These are phyloP conservation scores for Phortica okadai DNA, from an alignment of 2,888 invertebrate genomes.

Conservation along the genomic window DNA sequence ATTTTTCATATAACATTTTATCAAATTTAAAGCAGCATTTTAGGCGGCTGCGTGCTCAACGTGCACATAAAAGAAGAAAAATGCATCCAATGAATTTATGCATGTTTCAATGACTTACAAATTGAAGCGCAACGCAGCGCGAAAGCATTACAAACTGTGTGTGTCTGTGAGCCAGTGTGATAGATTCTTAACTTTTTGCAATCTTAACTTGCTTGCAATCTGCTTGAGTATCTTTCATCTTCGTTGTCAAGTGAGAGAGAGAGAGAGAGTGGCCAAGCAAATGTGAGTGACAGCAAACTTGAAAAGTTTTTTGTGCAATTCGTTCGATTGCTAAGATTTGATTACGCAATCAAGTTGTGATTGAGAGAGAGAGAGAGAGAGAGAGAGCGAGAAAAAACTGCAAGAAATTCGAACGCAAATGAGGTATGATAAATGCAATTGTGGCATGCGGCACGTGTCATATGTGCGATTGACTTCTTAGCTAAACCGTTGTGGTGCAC, in stretches of 20 bases:
- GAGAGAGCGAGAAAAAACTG: no score
- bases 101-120: constrained; percentile 28
- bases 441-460: no score
- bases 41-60: neutral
- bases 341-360: neutral
- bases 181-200: no score
- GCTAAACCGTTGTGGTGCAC: no score
- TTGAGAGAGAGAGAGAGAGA: no score
- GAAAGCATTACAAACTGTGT: neutral
- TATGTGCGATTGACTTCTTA: no score
- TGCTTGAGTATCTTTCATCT: neutral
- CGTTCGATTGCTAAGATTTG: neutral
- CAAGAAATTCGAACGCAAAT: no score
- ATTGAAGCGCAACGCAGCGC: neutral
- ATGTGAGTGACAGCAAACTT: neutral
- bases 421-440: no score
- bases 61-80: neutral
- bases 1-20: neutral
- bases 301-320: neutral
- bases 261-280: no score
- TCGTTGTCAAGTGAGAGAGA: no score
- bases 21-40: constrained; percentile 7
- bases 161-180: no score
- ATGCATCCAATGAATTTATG: constrained; percentile 20
- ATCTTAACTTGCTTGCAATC: neutral